Evolutionary conservation across 1,140 invertebrate genomes (phyloP).

Genomic region (Eriocheir sinensis): DNA sequence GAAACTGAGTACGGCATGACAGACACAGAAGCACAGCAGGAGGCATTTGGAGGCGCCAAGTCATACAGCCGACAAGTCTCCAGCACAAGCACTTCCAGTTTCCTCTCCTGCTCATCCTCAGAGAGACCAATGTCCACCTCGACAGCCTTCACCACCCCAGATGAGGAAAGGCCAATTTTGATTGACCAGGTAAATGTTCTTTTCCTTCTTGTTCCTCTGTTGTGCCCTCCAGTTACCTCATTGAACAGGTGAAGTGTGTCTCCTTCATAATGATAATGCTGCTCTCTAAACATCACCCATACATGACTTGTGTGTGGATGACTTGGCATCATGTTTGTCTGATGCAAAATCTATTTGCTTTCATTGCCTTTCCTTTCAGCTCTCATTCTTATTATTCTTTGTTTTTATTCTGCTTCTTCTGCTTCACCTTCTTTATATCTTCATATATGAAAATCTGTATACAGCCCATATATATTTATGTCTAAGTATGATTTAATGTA

Average conservation of each 20-base stretch:
- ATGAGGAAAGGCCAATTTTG: conserved; percentile 67
- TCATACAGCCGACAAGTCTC: conserved; percentile 65
- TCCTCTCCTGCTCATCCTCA: conserved; percentile 57
- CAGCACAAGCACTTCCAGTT: conserved; percentile 47
- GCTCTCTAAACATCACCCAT: background rate
- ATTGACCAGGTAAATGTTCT: conserved; percentile 69
- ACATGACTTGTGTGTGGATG: background rate
- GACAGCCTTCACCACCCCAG: conserved; percentile 69
- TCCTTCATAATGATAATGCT: background rate
- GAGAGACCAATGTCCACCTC: conserved; percentile 62
- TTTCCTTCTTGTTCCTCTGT: background rate
- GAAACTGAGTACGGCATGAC: conserved; percentile 47
- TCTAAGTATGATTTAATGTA: too few relatives aligned
- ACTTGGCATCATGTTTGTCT: background rate
- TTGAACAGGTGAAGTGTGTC: background rate
- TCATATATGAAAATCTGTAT: too few relatives aligned
- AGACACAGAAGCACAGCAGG: background rate
- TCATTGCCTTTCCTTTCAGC: background rate
- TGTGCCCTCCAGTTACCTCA: background rate
- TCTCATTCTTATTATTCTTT: too few relatives aligned
- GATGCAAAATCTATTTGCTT: background rate
- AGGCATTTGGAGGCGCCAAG: background rate
- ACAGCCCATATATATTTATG: too few relatives aligned
- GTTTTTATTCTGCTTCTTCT: background rate
- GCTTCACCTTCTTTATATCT: background rate